These are phyloP conservation scores for Bucco capensis DNA, from an alignment of 2,113 vertebrate species.

Conservation along the genomic window DNA sequence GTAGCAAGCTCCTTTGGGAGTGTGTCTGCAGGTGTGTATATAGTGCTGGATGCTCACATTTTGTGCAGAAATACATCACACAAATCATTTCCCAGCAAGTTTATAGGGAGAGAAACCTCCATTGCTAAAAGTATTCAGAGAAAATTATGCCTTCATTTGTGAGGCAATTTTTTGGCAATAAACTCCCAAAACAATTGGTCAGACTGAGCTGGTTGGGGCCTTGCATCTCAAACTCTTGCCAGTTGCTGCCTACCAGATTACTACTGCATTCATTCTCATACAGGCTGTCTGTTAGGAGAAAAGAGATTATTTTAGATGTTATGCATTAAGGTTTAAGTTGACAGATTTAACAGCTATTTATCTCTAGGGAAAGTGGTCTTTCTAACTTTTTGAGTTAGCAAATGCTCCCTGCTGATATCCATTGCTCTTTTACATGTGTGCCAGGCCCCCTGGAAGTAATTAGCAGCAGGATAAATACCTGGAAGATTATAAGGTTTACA, in stretches of 20 bases:
- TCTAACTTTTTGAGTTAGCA: slow-evolving; percentile 49
- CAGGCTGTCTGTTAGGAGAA: neutral
- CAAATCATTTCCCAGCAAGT: neutral
- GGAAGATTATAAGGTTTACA: slow-evolving; percentile 58
- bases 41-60: neutral
- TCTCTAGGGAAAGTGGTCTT: slow-evolving; percentile 44
- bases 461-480: slow-evolving; percentile 62
- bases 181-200: neutral
- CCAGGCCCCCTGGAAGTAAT: slow-evolving; percentile 60
- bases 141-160: neutral
- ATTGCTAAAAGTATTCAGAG: neutral
- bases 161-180: neutral
- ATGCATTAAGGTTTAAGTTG: slow-evolving; percentile 4
- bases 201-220: neutral
- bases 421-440: slow-evolving; percentile 50
- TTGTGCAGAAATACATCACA: neutral
- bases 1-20: neutral
- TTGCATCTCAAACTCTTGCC: neutral
- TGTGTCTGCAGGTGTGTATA: neutral
- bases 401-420: slow-evolving; percentile 56
- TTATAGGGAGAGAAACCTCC: neutral
- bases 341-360: slow-evolving; percentile 56
- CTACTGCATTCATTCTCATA: neutral
- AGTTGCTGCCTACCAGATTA: slow-evolving; percentile 6
- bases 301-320: slow-evolving; percentile 39